Base-by-base conservation (phyloP, 2,888 invertebrate species). In the Busseola fusca region DNA sequence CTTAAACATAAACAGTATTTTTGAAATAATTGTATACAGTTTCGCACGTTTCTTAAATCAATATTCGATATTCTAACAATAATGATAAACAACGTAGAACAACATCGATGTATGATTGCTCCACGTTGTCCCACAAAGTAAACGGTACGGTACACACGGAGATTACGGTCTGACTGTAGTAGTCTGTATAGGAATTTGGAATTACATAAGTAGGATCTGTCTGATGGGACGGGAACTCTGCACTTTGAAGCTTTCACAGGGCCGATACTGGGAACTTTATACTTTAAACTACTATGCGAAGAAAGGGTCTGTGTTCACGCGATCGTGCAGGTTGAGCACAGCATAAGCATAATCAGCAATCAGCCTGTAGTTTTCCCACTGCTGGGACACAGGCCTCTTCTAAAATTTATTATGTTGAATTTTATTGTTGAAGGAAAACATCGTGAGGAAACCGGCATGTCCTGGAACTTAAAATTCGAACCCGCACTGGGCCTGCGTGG, bases 21-120 rank as follows among this genome's bases (percentile, higher is more conserved):
- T 50, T 56, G 34, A 40, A 65, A 64, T 73, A 57, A 70, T 58
- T 59, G 45, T 67, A 74, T 76, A 40, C 45, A 45, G 27, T 34
- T 76, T 69, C 72, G 34, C 68, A 72, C 64, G 63, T 80, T 76
- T 68, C 63, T 57, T 71, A 56, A 58, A 72, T 69, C 57, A 81
- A 67, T 69, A 76, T 80, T 76, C 60, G 48, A 58, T 48, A 79
- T 45, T 69, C 64, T 67, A 78, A 78, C 64, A n/a, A 5, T 7
- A 34, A 34, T 6, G 34, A 34, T 34, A 34, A 34, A 34, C 5
- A 34, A 34, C 34, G 5, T 7, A 74, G 54, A 65, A 54, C 21
- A 79, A 74, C 74, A 78, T 63, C 34, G 27, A 30, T 60, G 56
- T 67, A n/a, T 12, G 48, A 63, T 78, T 58, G 54, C 42, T 69